Evolutionary conservation across 2,888 invertebrate species (phyloP).

Genomic region (Bhutanitis thaidina): DNA sequence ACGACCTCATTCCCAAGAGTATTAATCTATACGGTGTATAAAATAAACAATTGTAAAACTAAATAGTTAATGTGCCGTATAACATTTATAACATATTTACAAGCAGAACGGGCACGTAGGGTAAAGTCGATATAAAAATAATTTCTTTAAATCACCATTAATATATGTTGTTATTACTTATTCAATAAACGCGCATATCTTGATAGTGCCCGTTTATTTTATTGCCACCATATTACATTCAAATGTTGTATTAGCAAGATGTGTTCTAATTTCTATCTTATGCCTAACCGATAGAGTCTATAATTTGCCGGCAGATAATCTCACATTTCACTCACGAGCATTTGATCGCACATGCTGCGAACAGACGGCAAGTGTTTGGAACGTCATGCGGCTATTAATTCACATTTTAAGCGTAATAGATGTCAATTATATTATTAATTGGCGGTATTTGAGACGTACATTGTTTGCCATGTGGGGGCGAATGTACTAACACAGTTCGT

Average conservation of each 20-base stretch:
- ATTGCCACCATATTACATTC: slow-evolving; percentile 11
- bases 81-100: too few relatives aligned
- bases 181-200: slow-evolving; percentile 18
- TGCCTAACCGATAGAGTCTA: neutral
- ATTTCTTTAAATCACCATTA: too few relatives aligned
- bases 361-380: slow-evolving; percentile 9
- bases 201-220: slow-evolving; percentile 14
- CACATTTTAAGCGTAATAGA: slow-evolving; percentile 1
- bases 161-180: slow-evolving; percentile 10
- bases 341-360: slow-evolving; percentile 15
- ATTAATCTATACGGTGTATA: too few relatives aligned
- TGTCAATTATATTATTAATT: too few relatives aligned
- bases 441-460: too few relatives aligned
- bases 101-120: too few relatives aligned
- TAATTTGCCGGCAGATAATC: neutral
- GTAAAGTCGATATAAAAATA: too few relatives aligned
- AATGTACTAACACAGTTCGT: too few relatives aligned
- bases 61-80: too few relatives aligned
- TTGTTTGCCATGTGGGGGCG: too few relatives aligned
- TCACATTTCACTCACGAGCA: neutral
- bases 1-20: too few relatives aligned
- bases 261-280: neutral
- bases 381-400: slow-evolving; percentile 11
- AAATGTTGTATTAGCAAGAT: neutral
- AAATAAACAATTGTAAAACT: too few relatives aligned